phyloP scores from a whole-genome alignment of 1,140 invertebrate genomes.

The Drosophila equinoxialis region DNA sequence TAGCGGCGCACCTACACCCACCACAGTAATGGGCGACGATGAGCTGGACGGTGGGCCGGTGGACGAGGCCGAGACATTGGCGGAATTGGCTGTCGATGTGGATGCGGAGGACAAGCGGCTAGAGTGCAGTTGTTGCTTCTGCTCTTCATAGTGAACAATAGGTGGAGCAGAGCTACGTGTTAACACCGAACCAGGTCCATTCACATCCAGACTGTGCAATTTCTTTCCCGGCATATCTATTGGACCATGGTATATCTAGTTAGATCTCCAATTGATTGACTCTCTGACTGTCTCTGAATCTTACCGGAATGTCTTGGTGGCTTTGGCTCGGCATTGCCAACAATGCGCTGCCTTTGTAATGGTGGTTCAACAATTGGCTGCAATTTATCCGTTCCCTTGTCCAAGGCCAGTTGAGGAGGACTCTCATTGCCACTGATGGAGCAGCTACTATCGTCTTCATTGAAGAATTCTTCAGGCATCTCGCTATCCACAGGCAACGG shows the following conservation, averaged over 20 bases:
- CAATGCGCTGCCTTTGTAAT: constrained; percentile 25
- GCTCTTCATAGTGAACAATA: constrained; percentile 43
- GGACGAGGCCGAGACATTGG: constrained; percentile 29
- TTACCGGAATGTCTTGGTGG: constrained; percentile 53
- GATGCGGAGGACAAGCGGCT: constrained; percentile 22
- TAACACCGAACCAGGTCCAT: not conserved
- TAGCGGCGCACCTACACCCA: constrained; percentile 25
- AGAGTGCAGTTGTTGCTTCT: not conserved
- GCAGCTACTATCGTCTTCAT: constrained; percentile 74
- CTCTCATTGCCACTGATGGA: constrained; percentile 77
- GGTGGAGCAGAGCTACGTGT: constrained; percentile 50
- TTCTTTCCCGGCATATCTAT: constrained; percentile 26
- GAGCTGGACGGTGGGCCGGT: constrained; percentile 54
- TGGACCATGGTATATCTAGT: not conserved
- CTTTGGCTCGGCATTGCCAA: constrained; percentile 28
- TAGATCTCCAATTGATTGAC: not conserved
- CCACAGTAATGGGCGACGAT: constrained; percentile 50
- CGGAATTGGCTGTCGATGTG: constrained; percentile 26
- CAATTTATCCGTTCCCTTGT: not conserved
- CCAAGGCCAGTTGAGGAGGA: constrained; percentile 46
- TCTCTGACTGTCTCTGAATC: not conserved
- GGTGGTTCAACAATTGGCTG: constrained; percentile 3
- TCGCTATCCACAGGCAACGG: constrained; percentile 56
- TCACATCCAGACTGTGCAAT: not conserved
- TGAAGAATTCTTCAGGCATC: constrained; percentile 60